These are phyloP conservation scores for Arothron firmamentum DNA, from an alignment of 2,113 vertebrate genomes.

Conservation along the genomic window DNA sequence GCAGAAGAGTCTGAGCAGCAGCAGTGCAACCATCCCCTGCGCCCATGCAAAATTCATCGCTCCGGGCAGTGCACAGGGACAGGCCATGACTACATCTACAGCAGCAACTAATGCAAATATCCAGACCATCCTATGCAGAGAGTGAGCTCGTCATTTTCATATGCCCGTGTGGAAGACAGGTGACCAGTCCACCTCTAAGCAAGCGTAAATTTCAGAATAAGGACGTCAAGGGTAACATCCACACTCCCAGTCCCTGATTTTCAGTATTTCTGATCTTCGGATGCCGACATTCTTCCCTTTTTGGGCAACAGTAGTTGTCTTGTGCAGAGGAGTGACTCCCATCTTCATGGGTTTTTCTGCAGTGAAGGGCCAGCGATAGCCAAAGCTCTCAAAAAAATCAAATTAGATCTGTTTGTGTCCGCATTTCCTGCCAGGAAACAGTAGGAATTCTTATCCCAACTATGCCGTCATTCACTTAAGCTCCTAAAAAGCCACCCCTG, in stretches of 20 bases:
- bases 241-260: conserved; percentile 2
- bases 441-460: conserved; percentile 43
- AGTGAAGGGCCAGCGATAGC: conserved; percentile 10
- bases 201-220: background rate
- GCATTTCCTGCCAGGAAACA: conserved; percentile 9
- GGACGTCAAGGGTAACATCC: background rate
- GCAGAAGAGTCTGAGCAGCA: conserved; percentile 63
- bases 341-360: background rate
- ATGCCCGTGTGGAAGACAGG: background rate
- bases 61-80: conserved; percentile 40
- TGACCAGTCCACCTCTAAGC: background rate
- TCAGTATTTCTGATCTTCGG: too few relatives aligned
- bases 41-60: conserved; percentile 68
- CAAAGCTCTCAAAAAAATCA: conserved; percentile 10
- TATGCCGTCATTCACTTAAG: conserved; percentile 29
- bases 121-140: background rate
- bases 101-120: conserved; percentile 33
- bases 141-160: conserved; percentile 18
- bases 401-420: conserved; percentile 27
- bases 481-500: conserved; percentile 32
- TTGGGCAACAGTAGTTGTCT: too few relatives aligned
- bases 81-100: conserved; percentile 30
- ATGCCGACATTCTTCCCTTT: too few relatives aligned
- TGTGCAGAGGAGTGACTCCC: too few relatives aligned
- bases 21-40: conserved; percentile 64